Evolutionary conservation across 2,113 vertebrate genomes (phyloP), one percentile per base, ranked within the genome.

Genomic region (Notarius lentiginosus): DNA sequence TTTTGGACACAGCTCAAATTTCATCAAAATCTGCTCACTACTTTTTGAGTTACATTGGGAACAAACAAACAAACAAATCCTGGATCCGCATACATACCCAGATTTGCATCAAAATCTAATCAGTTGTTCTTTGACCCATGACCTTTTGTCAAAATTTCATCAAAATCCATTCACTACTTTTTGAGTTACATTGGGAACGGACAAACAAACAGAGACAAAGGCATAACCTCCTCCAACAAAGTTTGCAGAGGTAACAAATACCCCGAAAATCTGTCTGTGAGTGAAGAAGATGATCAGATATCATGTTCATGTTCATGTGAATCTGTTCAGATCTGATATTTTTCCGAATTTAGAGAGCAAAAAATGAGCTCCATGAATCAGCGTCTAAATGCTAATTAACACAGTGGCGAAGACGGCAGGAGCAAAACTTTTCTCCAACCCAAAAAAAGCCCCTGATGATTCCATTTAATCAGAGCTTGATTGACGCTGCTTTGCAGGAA

Each of bases 401-500:
- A 56, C 89, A 76, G 79, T 60, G 80, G 84, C 81, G 7, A 9
- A 84, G 84, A 83, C 82, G 27, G 76, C 87, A 82, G 70, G 86
- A 83, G 85, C 53, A 30, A 87, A 90, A 87, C 86, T 90, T 91
- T 87, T 89, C 56, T 79, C 61, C 61, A 79, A 68, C 53, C 79
- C 53, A 83, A 80, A 86, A 91, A 91, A 87, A n/a, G 68, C 75
- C 53, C 82, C 81, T 79, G 87, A 76, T 66, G 18, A 82, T 75
- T 84, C 85, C 63, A 73, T 86, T 90, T 90, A 87, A 91, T 89
- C 86, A 87, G 84, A 22, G 61, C 86, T 83, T 91, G 90, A 90
- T 88, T 91, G 90, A 89, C 89, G 81, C 68, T 41, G 84, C 84
- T 65, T 80, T 60, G 53, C 83, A 86, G 79, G 76, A 87, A 75